Conservation (phyloP, 2,113 vertebrate species). For the Centrocercus urophasianus region DNA sequence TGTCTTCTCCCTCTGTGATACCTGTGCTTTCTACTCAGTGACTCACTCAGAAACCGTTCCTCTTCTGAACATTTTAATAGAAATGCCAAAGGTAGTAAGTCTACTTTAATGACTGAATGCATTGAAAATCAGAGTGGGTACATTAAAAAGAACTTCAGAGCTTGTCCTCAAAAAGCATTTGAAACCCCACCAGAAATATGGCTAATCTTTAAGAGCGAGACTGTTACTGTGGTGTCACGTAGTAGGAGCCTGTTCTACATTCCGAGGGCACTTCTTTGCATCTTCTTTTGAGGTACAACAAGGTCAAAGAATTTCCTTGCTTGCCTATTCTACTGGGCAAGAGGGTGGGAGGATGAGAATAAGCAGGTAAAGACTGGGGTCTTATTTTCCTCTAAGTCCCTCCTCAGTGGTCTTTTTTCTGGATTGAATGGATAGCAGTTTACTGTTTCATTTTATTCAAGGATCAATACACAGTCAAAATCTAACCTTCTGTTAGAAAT, state of each 20-base stretch:
- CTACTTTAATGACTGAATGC: background rate
- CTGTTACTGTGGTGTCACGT: background rate
- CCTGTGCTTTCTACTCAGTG: conserved; percentile 18
- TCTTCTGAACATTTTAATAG: conserved; percentile 43
- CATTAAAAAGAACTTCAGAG: background rate
- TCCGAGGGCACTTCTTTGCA: background rate
- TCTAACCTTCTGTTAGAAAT: background rate
- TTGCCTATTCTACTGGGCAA: background rate
- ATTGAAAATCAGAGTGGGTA: background rate
- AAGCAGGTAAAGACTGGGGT: background rate
- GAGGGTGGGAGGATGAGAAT: background rate
- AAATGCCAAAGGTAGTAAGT: conserved; percentile 16
- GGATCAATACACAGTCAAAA: background rate
- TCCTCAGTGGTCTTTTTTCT: background rate
- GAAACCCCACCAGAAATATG: background rate
- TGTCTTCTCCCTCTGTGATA: background rate
- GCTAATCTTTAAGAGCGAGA: background rate
- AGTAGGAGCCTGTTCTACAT: background rate
- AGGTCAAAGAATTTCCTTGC: background rate
- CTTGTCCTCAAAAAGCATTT: background rate
- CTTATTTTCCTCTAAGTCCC: background rate
- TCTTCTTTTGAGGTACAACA: background rate
- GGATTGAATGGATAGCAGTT: background rate
- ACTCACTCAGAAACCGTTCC: background rate
- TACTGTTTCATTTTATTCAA: background rate